Base-by-base conservation (phyloP, 2,797 vertebrate genomes). In the Gastrophryne carolinensis region DNA sequence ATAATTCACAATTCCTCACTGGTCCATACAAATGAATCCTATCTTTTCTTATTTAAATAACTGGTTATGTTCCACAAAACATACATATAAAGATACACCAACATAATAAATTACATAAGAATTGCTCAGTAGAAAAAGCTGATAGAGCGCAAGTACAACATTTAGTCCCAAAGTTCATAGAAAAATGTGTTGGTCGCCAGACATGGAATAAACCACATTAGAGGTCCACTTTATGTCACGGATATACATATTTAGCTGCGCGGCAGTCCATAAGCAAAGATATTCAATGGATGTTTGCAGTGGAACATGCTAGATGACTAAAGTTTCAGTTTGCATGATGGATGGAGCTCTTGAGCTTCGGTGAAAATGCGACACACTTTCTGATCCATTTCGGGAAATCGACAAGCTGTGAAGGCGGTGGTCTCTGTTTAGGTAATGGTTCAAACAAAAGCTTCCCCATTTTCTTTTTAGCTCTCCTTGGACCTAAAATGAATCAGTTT, bases 321-420 rank as follows among this genome's bases (percentile, higher is more conserved):
- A 90, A 83, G 93, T 95, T 88, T 99, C 97, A 0, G 96, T 97
- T 88, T 97, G 97, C 84, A 95, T 86, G 82, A 95, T 92, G 65
- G 97, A 97, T 73, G 90, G 93, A 12, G 95, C 87, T 13, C 93
- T 84, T 58, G 89, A 91, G 83, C 89, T 88, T 0, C 91, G 83
- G 79, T 87, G 90, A 9, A 87, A 83, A 7, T 86, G 91, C 11
- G 88, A 60, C 1, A 84, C 72, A 4, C 85, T 89, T 12, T 96
- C 94, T 0, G 84, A 87, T 26, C 92, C 94, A 0, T 92, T 93
- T 4, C 82, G 87, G 72, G 92, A 93, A 44, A 89, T 82, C 0
- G 93, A 91, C 0, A 78, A 84, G 80, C 89, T 86, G 80, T 92
- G 90, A 0, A 89, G 84, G 37, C 85, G 73, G 83, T 88, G 91